Base-by-base conservation (phyloP, 2,113 vertebrate genomes). In the Noturus placidus region DNA sequence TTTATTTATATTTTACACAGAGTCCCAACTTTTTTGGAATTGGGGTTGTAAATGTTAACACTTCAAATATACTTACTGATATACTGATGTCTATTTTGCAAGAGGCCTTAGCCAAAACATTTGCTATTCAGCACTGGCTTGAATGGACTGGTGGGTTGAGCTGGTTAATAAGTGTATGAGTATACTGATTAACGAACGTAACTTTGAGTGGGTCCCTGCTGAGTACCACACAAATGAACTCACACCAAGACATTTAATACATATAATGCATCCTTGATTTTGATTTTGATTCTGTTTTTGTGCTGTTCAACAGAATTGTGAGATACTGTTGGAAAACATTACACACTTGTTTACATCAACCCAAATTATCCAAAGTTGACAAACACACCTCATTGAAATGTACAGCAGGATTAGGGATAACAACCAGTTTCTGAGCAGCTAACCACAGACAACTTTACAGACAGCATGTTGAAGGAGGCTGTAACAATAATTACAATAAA, bases 161-260 rank as follows among this genome's bases (percentile, higher is more conserved):
- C 59, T 30, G 27, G 88, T 87, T 82, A 84, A 87, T 56, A 81
- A 65, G 22, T 84, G 25, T 19, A 38, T 33, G 33, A 25, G 50
- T 42, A 54, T 81, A 84, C 82, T 81, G 4, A 69, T 87, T 84
- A 85, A 87, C 54, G 3, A 86, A 50, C 7, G n/a, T 19, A 13
- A 59, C 33, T 50, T 61, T 61, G 35, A 27, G 13, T 30, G 38
- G 69, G 9, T 54, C 5, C 11, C 25, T 2, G 42, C 46, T 54
- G 25, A n/a, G 50, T 78, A 52, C 14, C 14, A 54, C 14, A 78
- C 27, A 77, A 50, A 77, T 35, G 5, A 38, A 15, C 22, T 42
- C 15, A 11, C n/a, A 33, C 72, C 25, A 19, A 70, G n/a, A 30
- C 46, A 22, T 33, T 65, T 20, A 63, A 25, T 13, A 42, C 17